These are phyloP conservation scores for Ginglymostoma cirratum DNA, from an alignment of 2,113 vertebrate genomes.

Conservation along the genomic window DNA sequence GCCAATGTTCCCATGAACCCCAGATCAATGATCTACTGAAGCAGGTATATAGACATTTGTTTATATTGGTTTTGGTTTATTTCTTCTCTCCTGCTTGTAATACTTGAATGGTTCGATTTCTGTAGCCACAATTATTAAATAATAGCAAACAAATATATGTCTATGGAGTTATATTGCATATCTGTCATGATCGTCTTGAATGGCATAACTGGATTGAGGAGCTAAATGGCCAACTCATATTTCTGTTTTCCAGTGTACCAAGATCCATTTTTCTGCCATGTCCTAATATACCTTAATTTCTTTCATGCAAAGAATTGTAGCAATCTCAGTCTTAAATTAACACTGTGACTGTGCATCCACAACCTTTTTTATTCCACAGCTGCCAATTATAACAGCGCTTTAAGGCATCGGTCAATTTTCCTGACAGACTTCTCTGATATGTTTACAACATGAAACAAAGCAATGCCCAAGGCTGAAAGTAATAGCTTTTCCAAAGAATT, in stretches of 20 bases:
- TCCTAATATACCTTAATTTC: not conserved
- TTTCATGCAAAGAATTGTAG: not conserved
- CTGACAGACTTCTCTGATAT: not conserved
- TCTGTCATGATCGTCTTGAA: no score
- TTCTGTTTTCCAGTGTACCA: no score
- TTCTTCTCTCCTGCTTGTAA: no score
- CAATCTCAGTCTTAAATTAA: not conserved
- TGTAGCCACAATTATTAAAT: no score
- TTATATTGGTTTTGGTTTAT: no score
- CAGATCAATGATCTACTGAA: no score
- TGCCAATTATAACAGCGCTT: not conserved
- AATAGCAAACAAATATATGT: no score
- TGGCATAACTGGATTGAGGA: no score
- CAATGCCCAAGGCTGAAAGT: not conserved
- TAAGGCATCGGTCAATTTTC: not conserved
- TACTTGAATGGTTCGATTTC: no score
- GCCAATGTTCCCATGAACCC: no score
- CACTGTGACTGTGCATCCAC: not conserved
- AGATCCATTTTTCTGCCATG: not conserved
- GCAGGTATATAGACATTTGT: no score
- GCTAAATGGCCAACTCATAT: not conserved
- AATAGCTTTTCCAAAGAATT: not conserved
- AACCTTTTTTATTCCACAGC: not conserved
- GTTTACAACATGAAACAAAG: not conserved
- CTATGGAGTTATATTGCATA: no score